Conservation (phyloP, 2,888 invertebrate genomes). For the Andrena flavipes region DNA sequence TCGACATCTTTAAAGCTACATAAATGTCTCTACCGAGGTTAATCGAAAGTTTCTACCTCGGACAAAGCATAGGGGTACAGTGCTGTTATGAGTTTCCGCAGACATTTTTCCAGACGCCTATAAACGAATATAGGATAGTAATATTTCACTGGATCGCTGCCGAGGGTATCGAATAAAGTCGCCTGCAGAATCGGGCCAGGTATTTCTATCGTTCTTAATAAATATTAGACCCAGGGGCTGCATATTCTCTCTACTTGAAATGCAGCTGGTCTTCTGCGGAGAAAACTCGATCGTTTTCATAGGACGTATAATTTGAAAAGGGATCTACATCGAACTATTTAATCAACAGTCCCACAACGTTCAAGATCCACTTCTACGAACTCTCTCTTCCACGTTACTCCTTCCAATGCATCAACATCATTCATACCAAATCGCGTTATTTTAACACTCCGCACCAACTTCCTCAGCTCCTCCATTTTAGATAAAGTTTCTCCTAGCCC, state of each 20-base stretch:
- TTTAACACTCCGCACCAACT: too few relatives aligned
- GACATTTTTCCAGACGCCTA: conserved; percentile 17
- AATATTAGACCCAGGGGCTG: conserved; percentile 38
- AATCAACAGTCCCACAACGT: too few relatives aligned
- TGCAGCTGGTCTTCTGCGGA: conserved; percentile 2
- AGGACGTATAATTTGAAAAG: conserved; percentile 1
- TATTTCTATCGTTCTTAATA: conserved; percentile 36
- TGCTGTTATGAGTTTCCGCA: not conserved
- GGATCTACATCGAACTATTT: not conserved
- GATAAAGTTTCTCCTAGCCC: too few relatives aligned
- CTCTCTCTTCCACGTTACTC: too few relatives aligned
- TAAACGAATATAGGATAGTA: conserved; percentile 26
- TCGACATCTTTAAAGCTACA: too few relatives aligned
- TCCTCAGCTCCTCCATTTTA: too few relatives aligned
- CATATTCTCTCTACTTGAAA: not conserved
- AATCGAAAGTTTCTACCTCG: not conserved
- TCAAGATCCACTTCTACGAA: too few relatives aligned
- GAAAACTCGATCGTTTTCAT: not conserved
- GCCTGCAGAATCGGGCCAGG: conserved; percentile 17
- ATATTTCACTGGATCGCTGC: conserved; percentile 41
- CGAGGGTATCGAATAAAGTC: conserved; percentile 50
- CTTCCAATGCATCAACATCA: too few relatives aligned
- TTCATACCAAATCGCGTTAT: too few relatives aligned
- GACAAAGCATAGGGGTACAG: not conserved
- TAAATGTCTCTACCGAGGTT: too few relatives aligned